Conservation (phyloP, 2,888 invertebrate species). For the Halocaridina rubra region DNA sequence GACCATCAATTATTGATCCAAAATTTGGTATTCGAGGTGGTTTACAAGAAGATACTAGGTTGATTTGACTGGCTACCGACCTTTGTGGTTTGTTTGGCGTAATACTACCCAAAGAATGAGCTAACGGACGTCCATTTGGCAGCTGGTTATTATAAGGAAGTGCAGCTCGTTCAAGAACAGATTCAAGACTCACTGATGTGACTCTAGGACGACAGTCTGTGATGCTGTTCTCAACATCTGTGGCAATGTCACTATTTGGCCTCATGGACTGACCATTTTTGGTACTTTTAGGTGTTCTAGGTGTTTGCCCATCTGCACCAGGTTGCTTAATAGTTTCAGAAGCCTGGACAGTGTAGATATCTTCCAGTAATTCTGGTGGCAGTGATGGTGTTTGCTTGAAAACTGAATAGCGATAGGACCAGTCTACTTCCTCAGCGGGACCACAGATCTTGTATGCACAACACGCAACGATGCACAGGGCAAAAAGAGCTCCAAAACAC, state of each 20-base stretch:
- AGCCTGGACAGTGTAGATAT: conserved; percentile 51
- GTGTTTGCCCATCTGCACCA: background rate
- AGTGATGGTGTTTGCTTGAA: conserved; percentile 34
- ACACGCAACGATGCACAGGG: conserved; percentile 62
- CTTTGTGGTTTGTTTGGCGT: conserved; percentile 12
- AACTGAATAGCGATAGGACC: conserved; percentile 17
- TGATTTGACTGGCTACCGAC: conserved; percentile 19
- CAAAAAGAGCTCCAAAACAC: conserved; percentile 62
- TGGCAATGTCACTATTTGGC: background rate
- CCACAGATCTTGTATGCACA: conserved; percentile 63
- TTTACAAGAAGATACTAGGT: conserved; percentile 1
- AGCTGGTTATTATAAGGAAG: background rate
- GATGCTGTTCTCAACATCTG: background rate
- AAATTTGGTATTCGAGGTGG: conserved; percentile 26
- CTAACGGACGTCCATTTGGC: conserved; percentile 30
- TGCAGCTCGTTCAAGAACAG: background rate
- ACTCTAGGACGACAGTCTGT: background rate
- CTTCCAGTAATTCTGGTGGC: conserved; percentile 53
- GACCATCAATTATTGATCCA: conserved; percentile 42
- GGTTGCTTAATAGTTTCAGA: background rate
- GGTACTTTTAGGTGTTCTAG: background rate
- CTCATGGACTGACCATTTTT: background rate
- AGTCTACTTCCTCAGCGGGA: conserved; percentile 61
- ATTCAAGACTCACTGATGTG: background rate
- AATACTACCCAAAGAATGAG: conserved; percentile 12